Percentiles rank a stretch among this genome's conserved stretches.
phyloP scores from a whole-genome alignment of 1,140 invertebrate genomes.

The Drosophila orosa region DNA sequence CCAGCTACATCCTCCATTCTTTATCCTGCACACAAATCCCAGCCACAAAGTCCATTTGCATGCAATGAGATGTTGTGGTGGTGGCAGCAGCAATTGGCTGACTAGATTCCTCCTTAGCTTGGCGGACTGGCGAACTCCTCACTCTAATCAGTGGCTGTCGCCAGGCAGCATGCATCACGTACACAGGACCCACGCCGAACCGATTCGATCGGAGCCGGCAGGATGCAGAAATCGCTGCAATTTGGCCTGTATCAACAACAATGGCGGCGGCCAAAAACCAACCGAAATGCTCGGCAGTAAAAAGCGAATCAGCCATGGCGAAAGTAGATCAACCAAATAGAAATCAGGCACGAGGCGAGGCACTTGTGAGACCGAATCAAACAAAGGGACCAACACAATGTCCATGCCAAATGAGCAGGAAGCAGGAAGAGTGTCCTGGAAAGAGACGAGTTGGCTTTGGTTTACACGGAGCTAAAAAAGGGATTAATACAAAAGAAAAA shows the following conservation, averaged over 20 bases:
- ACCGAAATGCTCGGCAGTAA: slow-evolving; percentile 57
- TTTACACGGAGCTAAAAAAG: neutral
- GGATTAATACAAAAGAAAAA: neutral
- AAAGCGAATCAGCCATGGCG: slow-evolving; percentile 59
- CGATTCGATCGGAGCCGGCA: slow-evolving; percentile 25
- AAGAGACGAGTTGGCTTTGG: slow-evolving; percentile 11
- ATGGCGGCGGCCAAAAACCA: slow-evolving; percentile 53
- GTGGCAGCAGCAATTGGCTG: slow-evolving; percentile 26
- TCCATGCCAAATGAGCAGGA: slow-evolving; percentile 62
- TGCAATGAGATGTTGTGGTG: slow-evolving; percentile 29
- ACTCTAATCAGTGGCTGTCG: slow-evolving; percentile 52
- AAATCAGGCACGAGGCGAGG: slow-evolving; percentile 56
- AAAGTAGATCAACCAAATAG: slow-evolving; percentile 55
- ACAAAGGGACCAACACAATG: slow-evolving; percentile 52
- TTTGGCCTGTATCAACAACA: slow-evolving; percentile 69
- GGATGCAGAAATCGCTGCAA: slow-evolving; percentile 57
- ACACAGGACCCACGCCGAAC: slow-evolving; percentile 14
- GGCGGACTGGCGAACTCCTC: slow-evolving; percentile 17
- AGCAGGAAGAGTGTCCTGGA: slow-evolving; percentile 7
- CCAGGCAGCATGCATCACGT: slow-evolving; percentile 35
- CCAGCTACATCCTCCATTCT: neutral
- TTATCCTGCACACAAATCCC: slow-evolving; percentile 28
- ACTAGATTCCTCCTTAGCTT: slow-evolving; percentile 9
- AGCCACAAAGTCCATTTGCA: slow-evolving; percentile 54
- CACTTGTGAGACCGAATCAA: slow-evolving; percentile 50